Conservation (phyloP, 2,888 invertebrate genomes). For the Zygogramma bicolorata region DNA sequence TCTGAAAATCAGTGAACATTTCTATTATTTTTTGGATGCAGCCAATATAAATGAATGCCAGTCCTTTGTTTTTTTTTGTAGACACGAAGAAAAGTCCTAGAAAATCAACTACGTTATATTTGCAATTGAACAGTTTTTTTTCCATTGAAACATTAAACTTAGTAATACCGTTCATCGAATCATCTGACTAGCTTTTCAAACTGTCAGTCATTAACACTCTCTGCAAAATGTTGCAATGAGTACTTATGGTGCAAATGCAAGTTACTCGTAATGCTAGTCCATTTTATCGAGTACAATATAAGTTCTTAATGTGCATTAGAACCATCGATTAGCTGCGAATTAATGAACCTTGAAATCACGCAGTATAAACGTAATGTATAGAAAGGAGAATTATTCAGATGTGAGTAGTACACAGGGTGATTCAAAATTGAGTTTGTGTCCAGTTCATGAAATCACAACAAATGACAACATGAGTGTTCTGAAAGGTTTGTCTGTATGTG, state of each 20-base stretch:
- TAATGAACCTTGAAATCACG: conserved; percentile 7
- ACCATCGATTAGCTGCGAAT: conserved; percentile 8
- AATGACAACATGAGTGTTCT: too few relatives aligned
- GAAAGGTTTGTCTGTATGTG: too few relatives aligned
- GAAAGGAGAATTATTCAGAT: not conserved
- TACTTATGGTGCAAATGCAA: not conserved
- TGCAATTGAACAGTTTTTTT: too few relatives aligned
- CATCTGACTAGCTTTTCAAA: not conserved
- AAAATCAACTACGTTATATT: too few relatives aligned
- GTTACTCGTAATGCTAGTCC: not conserved
- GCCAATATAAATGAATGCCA: too few relatives aligned
- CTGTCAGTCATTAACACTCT: not conserved
- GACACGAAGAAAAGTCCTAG: too few relatives aligned
- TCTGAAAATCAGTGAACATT: too few relatives aligned
- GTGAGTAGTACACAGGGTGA: not conserved
- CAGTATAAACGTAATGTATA: not conserved
- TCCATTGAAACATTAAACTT: too few relatives aligned
- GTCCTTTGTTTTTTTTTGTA: too few relatives aligned
- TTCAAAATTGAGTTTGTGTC: not conserved
- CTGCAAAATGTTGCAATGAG: not conserved
- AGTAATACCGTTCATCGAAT: too few relatives aligned
- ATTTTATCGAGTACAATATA: not conserved
- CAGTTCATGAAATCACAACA: too few relatives aligned
- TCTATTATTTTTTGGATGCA: too few relatives aligned
- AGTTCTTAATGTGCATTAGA: not conserved